These are phyloP conservation scores for Pachyseris speciosa DNA, from an alignment of 64 coral and sea anemone genomes.

Conservation along the genomic window DNA sequence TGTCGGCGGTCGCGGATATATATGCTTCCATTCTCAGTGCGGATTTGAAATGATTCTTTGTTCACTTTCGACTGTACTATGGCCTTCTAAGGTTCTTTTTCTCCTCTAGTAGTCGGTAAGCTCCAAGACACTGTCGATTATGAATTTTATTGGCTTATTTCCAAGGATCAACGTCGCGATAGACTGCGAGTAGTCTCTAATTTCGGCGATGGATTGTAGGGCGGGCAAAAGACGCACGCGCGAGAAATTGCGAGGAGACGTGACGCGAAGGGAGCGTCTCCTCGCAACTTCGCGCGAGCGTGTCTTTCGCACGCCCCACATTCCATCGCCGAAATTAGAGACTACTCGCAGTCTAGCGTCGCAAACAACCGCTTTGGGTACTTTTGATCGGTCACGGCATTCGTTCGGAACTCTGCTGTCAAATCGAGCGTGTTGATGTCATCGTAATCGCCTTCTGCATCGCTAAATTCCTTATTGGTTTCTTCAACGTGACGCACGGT, in stretches of 20 bases:
- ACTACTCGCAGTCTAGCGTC: no score
- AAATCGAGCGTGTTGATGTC: not conserved
- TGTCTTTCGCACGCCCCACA: no score
- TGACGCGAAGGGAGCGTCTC: no score
- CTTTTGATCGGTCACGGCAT: not conserved
- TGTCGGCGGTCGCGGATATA: slow-evolving; percentile 39
- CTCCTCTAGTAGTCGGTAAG: slow-evolving; percentile 43
- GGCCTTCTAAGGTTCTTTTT: slow-evolving; percentile 54
- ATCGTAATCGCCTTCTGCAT: not conserved
- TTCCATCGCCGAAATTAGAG: no score
- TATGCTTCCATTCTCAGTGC: slow-evolving; percentile 20
- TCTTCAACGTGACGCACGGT: not conserved
- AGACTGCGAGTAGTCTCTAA: no score
- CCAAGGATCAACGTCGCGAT: no score
- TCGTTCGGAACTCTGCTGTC: not conserved
- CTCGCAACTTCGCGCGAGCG: no score
- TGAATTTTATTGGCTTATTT: no score
- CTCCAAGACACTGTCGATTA: no score
- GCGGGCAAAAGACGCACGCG: no score
- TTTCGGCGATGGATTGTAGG: no score
- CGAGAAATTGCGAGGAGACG: no score
- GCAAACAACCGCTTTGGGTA: not conserved
- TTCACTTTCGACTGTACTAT: slow-evolving; percentile 39
- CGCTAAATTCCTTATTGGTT: not conserved
- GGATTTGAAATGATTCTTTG: slow-evolving; percentile 62